These are phyloP conservation scores for Halocynthia aurantium DNA, from an alignment of 23 tunicate genomes.

Conservation along the genomic window DNA sequence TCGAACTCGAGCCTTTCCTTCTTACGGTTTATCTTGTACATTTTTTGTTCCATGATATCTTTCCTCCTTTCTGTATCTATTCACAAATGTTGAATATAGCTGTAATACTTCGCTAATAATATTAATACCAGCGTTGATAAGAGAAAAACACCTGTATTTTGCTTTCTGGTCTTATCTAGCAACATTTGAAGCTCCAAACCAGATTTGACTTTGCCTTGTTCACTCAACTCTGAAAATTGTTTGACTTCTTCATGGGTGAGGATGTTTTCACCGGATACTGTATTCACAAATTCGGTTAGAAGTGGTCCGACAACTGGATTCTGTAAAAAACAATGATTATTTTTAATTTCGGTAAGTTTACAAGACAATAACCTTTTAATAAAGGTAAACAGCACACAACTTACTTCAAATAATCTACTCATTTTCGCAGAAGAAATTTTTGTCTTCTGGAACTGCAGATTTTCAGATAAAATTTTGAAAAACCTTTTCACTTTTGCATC, in stretches of 20 bases:
- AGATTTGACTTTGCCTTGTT: background rate
- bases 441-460: background rate
- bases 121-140: background rate
- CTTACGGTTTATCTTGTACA: background rate
- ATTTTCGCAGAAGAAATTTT: constrained; percentile 5
- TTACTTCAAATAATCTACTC: background rate
- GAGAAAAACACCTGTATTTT: background rate
- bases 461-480: background rate
- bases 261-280: background rate
- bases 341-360: background rate
- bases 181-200: background rate
- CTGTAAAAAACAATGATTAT: background rate
- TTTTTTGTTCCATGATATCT: background rate
- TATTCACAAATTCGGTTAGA: background rate
- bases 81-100: background rate
- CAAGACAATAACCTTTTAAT: background rate
- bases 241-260: background rate
- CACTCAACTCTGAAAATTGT: background rate
- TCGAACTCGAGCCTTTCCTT: constrained; percentile 1
- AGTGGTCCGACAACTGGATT: background rate
- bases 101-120: background rate
- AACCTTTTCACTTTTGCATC: constrained; percentile 4
- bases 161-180: background rate
- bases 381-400: background rate
- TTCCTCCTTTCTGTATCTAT: background rate